phyloP scores from a whole-genome alignment of 2,113 vertebrate genomes.

The Bagarius yarrelli region DNA sequence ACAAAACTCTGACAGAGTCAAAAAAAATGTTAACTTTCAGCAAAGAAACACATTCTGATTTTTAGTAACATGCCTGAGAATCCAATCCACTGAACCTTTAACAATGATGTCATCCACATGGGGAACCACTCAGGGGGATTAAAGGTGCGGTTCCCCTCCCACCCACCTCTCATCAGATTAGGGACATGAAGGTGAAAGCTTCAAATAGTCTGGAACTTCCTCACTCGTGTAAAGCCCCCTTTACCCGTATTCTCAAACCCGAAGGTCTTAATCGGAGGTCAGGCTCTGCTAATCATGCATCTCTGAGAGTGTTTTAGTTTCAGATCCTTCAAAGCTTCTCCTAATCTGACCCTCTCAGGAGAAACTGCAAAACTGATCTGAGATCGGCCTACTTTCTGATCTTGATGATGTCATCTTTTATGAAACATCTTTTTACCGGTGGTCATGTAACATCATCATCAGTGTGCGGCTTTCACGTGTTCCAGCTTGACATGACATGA shows the following conservation, averaged over 20 bases:
- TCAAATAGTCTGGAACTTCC: slow-evolving; percentile 39
- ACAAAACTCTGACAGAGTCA: background rate
- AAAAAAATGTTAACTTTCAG: background rate
- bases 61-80: background rate
- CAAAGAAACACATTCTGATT: slow-evolving; percentile 16
- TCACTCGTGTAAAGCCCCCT: slow-evolving; percentile 26
- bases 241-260: slow-evolving; percentile 1
- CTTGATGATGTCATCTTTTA: slow-evolving; percentile 67
- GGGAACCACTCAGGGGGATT: slow-evolving; percentile 38
- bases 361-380: background rate
- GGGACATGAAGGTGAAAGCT: slow-evolving; percentile 17
- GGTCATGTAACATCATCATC: slow-evolving; percentile 54
- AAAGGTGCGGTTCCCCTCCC: slow-evolving; percentile 26
- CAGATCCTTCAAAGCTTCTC: background rate
- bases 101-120: slow-evolving; percentile 33
- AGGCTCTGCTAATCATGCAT: slow-evolving; percentile 42
- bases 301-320: background rate
- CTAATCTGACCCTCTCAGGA: background rate
- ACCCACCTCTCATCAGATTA: slow-evolving; percentile 15
- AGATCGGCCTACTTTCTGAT: background rate
- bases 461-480: slow-evolving; percentile 15
- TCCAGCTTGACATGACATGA: background rate
- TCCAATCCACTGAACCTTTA: background rate
- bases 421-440: slow-evolving; percentile 56
- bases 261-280: slow-evolving; percentile 23